Base-by-base conservation (phyloP, 2,888 invertebrate genomes). In the Perdita meconis region DNA sequence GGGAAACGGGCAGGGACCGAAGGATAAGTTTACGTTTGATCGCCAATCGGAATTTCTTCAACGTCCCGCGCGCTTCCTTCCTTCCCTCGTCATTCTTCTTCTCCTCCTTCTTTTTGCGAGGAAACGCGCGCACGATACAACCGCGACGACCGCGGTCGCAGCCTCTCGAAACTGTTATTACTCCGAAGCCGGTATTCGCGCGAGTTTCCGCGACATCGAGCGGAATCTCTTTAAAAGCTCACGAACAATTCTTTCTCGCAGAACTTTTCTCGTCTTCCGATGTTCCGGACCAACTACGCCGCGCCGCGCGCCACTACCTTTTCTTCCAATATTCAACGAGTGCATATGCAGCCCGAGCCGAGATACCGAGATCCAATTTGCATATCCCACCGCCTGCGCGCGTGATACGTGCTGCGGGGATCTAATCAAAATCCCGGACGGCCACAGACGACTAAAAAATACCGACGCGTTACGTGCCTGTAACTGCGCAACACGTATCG, bases 281-380 rank as follows among this genome's bases (percentile, higher is more conserved):
- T 38, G 50, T 30, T 44, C 24, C 59, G 40, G n/a, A 64, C 8
- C 72, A 22, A 53, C 61, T 65, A 30, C 59, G 40, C 10, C 36
- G 16, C 19, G 36, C 12, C 40, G 19, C 24, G n/a, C n/a, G 42
- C n/a, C 55, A 19, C 16, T 64, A 59, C 38, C 61, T 57, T 72
- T 57, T 24, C 77, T 76, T 72, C 61, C 77, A 56, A 72, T 77
- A 72, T 76, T 53, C 79, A 34, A n/a, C 53, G 44, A 53, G 40
- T 40, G 66, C 59, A 47, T 66, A 55, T 40, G 51, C 34, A 40
- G 38, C 30, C 19, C 42, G 34, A 19, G 63, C 40, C 1, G 72
- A 65, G 40, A 63, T 55, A 69, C 68, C n/a, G 50, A 64, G 68
- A 70, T 69, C 69, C 64, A 80, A 72, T 81, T 80, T 80, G 69